Base-by-base conservation (phyloP, 2,113 vertebrate species). In the Peucedramus taeniatus region DNA sequence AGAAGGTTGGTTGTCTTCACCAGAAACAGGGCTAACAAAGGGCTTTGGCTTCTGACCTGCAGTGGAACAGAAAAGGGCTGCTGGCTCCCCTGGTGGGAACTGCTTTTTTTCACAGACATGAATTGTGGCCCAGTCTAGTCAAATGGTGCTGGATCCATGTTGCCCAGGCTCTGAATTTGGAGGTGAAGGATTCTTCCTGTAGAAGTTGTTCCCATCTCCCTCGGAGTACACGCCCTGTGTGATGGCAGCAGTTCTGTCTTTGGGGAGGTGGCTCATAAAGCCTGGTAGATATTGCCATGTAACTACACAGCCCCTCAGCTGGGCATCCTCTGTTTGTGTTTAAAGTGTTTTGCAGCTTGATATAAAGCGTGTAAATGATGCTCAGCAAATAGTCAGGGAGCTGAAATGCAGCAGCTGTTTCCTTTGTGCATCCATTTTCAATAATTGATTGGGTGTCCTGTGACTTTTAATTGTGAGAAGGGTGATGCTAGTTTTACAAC, bases 141-240 rank as follows among this genome's bases (percentile, higher is more conserved):
- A 42, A 53, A 49, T 53, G 21, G 21, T 49, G 23, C 56, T 35
- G 61, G 37, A 60, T 82, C 31, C 23, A 6, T 15, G 18, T 53
- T 51, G 63, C 23, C 8, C 31, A 17, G 21, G 28, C 74, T 70
- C 40, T 1, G 3, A 69, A 53, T 66, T 7, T 31, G 39, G 54
- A 71, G 65, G 11, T 10, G 26, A 79, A 47, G 33, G 22, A 53
- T 64, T 71, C 50, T 75, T 75, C 37, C 22, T 42, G 28, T n/a
- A 11, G 30, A 42, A 72, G 44, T 15, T 65, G 35, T 70, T 65
- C 50, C 35, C 44, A 2, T n/a, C n/a, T 57, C 21, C 33, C 47
- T 54, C 0, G 0, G 50, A 44, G 30, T 26, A 22, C 30, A 0
- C 5, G 7, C 33, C 33, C 35, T 31, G 15, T 40, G 27, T 63